A percentile compares a stretch with the other conserved stretches of the same genome.
phyloP scores from a whole-genome alignment of 2,797 vertebrate species.

The Nannoperca obscura region DNA sequence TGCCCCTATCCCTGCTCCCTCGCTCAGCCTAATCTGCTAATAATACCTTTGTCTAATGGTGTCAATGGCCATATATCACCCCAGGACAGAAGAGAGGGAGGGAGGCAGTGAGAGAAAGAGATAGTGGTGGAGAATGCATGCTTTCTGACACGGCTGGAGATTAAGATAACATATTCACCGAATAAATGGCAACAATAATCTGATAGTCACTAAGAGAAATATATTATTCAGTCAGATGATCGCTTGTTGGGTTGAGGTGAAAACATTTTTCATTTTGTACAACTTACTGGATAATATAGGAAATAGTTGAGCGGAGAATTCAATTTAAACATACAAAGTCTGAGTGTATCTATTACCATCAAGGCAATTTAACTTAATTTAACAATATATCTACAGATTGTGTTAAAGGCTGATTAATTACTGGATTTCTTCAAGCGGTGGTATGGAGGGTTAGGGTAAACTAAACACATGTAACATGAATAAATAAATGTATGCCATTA shows the following conservation, averaged over 20 bases:
- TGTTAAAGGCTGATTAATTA: background rate
- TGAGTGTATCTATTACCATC: background rate
- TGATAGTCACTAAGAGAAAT: background rate
- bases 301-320: background rate
- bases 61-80: constrained; percentile 87
- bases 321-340: background rate
- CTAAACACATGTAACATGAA: background rate
- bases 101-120: constrained; percentile 26
- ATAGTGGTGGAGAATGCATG: constrained; percentile 27
- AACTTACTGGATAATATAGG: background rate
- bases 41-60: constrained; percentile 88
- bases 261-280: background rate
- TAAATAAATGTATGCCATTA: background rate
- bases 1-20: constrained; percentile 61
- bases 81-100: constrained; percentile 33
- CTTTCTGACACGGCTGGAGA: constrained; percentile 18
- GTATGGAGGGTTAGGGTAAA: background rate
- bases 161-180: background rate
- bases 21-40: constrained; percentile 84
- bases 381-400: background rate
- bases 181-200: constrained; percentile 9
- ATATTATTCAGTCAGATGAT: background rate
- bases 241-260: background rate
- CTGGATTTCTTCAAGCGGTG: background rate
- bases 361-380: background rate